Evolutionary conservation across 2,797 vertebrate species (phyloP), one percentile per base, ranked within the genome.

Genomic region (Rachycentron canadum): DNA sequence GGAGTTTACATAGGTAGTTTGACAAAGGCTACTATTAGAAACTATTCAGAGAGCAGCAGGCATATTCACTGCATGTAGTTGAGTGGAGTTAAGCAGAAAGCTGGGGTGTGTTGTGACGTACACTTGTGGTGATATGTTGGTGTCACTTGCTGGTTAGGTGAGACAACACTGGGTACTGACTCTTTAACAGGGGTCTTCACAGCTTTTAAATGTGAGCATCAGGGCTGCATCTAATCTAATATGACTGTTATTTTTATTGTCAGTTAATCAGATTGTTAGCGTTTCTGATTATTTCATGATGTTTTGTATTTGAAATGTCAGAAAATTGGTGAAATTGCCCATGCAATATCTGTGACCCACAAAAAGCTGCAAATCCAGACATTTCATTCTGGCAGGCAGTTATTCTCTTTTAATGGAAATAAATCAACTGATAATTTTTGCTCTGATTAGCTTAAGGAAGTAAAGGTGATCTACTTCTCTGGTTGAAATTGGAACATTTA

Each of bases 401-500:
- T 17, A 52, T 62, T 60, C 8, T 34, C 43, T 14, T 0, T 26
- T 14, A n/a, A 19, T 55, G 13, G n/a, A n/a, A 43, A 43, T 81
- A 55, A 57, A 75, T 56, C 7, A 19, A 56, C 45, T 26, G 14
- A 45, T 3, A 9, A 1, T 49, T 78, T 38, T 32, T 23, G 40
- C 40, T 67, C 12, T 47, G 52, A 63, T 38, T 38, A 30, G 68
- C 56, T 73, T 59, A n/a, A n/a, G n/a, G 16, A 65, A 67, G 63
- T 12, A 47, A 66, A 30, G 40, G 1, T 64, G 63, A 67, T 14
- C 21, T 34, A 25, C 2, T 36, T 38, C 17, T 26, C 16, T 62
- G 1, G 19, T 32, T 21, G 36, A 79, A 7, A 75, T 81, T 72
- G 58, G 66, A 82, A 89, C 36, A 26, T 45, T 7, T 7, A 3